These are phyloP conservation scores for Astropecten irregularis DNA, from an alignment of 53 echinoderm and acorn worm genomes.

Conservation along the genomic window DNA sequence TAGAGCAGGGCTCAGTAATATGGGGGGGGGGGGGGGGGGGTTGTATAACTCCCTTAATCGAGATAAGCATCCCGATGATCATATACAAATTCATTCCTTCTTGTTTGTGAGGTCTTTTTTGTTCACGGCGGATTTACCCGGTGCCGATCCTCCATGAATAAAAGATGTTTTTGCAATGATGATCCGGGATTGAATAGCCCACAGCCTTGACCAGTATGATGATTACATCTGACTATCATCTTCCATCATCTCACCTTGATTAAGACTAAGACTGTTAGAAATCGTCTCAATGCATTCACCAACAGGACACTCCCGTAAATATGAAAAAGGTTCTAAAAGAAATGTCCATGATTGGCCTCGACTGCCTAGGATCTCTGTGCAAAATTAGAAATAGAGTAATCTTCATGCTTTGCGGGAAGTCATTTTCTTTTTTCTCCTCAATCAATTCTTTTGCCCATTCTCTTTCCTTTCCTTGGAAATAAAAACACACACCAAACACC, in stretches of 20 bases:
- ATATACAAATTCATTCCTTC: no score
- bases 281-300: not conserved
- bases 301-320: not conserved
- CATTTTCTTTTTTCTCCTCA: not conserved
- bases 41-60: not conserved
- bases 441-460: not conserved
- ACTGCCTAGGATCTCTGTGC: not conserved
- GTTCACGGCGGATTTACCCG: not conserved
- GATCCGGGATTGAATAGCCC: no score
- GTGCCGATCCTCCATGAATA: slow-evolving; percentile 8
- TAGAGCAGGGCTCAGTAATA: no score
- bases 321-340: not conserved
- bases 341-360: not conserved
- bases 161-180: slow-evolving; percentile 12
- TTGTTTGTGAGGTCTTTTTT: no score
- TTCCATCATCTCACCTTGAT: slow-evolving; percentile 17
- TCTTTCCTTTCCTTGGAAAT: slow-evolving; percentile 15
- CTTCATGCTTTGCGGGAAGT: slow-evolving; percentile 15
- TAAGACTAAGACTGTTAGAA: not conserved
- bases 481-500: not conserved
- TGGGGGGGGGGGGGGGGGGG: no score
- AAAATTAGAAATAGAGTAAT: slow-evolving; percentile 18
- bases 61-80: not conserved
- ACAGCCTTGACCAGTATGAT: not conserved
- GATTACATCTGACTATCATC: slow-evolving; percentile 17